Base-by-base conservation (phyloP, 2,888 invertebrate genomes). In the Ochropleura plecta region DNA sequence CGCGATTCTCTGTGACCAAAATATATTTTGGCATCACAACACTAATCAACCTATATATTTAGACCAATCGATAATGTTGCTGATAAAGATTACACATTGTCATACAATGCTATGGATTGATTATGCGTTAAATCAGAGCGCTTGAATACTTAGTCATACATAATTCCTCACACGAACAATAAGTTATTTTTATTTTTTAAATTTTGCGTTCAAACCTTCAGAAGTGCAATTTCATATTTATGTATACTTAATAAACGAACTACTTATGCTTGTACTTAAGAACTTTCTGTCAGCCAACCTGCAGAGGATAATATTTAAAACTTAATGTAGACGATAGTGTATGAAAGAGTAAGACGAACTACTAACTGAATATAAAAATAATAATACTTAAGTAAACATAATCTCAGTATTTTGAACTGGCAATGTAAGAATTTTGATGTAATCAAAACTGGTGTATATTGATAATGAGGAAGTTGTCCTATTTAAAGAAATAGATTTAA, bases 41-140 rank as follows among this genome's bases (percentile, higher is more conserved):
- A 48, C 40, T 3, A 48, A 48, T 40, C 49, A 44, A 59, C 68
- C 14, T 78, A 68, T 12, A 76, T 78, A 66, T 59, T 68, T 60
- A 68, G 20, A 46, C 4, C 40, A 40, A 78, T 78, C 75, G 68
- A 75, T 75, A 75, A 20, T 59, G 16, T 6, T n/a, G 12, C 55
- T 66, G 78, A 78, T 78, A 75, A 66, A 49, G 68, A 51, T 64
- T 44, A 64, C 8, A 59, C 40, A 48, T 66, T 66, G 46, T n/a
- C 67, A 67, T 46, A 67, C 51, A 78, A 44, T 14, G 51, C 59
- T 18, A 16, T 48, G 42, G n/a, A n/a, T 30, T 1, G 67, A 57
- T 77, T 57, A 44, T 57, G 16, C 30, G 49, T 51, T 30, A 8
- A 30, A 75, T 76, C 42, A 65, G 65, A 66, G 7, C 59, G 59